These are phyloP conservation scores for Adineta ricciae DNA, from an alignment of 2,888 invertebrate species.

Conservation along the genomic window DNA sequence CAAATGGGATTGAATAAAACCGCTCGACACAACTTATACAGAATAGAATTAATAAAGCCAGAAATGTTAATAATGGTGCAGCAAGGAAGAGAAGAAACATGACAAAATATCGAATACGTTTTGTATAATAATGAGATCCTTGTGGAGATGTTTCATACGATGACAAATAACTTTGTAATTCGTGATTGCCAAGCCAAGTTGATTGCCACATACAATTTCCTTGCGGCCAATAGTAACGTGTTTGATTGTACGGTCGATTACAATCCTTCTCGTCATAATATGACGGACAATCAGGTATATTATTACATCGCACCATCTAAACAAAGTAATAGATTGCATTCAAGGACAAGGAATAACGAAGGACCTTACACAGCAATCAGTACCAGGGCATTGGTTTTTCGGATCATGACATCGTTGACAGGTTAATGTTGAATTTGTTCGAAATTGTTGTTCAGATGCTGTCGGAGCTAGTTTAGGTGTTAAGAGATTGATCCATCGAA, in stretches of 20 bases:
- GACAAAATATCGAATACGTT: neutral
- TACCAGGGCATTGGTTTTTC: neutral
- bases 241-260: neutral
- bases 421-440: neutral
- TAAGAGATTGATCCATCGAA: constrained; percentile 6
- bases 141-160: neutral
- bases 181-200: neutral
- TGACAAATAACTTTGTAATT: neutral
- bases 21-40: constrained; percentile 13
- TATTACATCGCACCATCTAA: neutral
- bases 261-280: neutral
- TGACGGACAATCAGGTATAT: neutral
- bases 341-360: no score
- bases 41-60: neutral
- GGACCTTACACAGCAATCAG: constrained; percentile 1
- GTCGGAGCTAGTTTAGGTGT: neutral
- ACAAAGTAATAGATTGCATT: neutral
- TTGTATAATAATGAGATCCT: neutral
- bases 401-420: neutral
- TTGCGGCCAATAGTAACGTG: neutral
- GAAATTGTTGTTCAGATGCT: neutral
- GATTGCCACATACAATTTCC: neutral
- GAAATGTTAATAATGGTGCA: neutral
- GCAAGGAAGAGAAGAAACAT: neutral
- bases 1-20: neutral